Conservation (phyloP, 2,113 vertebrate species). For the Lathamus discolor region DNA sequence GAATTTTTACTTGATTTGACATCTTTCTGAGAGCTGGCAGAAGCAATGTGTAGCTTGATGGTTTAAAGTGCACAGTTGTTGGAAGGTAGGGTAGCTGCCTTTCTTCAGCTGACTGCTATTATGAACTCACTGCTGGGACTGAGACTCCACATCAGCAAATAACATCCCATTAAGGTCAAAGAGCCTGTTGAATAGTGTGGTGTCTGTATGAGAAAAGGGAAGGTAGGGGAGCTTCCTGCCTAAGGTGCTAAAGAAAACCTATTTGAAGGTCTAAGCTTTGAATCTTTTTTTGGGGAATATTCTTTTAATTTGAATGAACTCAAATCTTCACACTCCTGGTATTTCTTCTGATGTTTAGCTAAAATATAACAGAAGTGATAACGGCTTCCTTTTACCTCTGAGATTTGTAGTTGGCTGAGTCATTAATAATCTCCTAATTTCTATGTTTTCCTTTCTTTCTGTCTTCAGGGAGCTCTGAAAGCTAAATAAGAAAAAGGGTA, state of each 20-base stretch:
- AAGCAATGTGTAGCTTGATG: neutral
- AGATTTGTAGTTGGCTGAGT: constrained; percentile 23
- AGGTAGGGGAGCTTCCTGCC: neutral
- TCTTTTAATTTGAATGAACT: neutral
- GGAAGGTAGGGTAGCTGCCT: constrained; percentile 9
- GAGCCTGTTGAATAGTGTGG: neutral
- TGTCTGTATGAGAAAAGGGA: neutral
- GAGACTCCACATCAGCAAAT: constrained; percentile 18
- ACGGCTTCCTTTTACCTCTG: neutral
- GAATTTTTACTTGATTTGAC: constrained; percentile 40
- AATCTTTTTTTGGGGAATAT: constrained; percentile 4
- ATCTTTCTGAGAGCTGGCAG: constrained; percentile 33
- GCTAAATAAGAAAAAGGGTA: constrained; percentile 35
- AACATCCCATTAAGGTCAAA: constrained; percentile 34
- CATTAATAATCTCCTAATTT: constrained; percentile 63
- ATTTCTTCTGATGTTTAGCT: constrained; percentile 2
- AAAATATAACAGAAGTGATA: constrained; percentile 30
- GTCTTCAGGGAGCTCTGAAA: constrained; percentile 48
- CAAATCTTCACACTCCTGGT: neutral
- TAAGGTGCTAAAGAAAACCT: constrained; percentile 2
- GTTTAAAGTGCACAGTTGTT: neutral
- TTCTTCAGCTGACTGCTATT: constrained; percentile 44
- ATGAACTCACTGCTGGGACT: constrained; percentile 19
- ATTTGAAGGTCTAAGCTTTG: constrained; percentile 24
- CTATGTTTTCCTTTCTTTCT: constrained; percentile 41